Conservation (phyloP, 2,797 vertebrate species). For the Hipposideros larvatus region DNA sequence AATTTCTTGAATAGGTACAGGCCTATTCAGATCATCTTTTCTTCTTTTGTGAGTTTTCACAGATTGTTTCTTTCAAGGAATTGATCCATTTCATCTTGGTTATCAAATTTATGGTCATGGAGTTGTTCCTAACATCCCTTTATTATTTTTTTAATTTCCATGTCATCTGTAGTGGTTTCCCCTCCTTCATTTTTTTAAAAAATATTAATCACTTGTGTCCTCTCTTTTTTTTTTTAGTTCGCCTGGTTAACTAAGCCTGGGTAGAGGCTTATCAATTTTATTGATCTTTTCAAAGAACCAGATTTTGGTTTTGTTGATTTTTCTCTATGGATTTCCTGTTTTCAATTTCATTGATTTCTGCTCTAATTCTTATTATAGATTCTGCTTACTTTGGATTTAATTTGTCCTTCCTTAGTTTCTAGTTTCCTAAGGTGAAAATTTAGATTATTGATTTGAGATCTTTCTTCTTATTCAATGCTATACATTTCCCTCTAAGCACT, state of each 20-base stretch:
- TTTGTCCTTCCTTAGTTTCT: constrained; percentile 3
- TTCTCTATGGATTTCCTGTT: neutral
- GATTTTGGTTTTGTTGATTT: neutral
- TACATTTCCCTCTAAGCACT: neutral
- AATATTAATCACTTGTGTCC: neutral
- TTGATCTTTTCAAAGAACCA: neutral
- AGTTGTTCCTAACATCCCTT: neutral
- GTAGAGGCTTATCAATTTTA: neutral
- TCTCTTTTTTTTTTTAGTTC: neutral
- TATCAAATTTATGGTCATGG: neutral
- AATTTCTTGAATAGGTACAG: neutral
- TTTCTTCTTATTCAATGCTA: neutral
- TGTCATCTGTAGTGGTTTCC: too few species aligned
- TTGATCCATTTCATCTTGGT: neutral
- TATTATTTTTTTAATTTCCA: neutral
- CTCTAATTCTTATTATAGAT: neutral
- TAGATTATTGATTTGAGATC: neutral
- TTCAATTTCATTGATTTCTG: constrained; percentile 19
- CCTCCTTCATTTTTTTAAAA: neutral
- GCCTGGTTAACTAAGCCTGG: too few species aligned
- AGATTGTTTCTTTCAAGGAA: neutral
- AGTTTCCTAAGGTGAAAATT: neutral
- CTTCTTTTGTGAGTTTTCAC: neutral
- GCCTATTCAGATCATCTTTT: neutral
- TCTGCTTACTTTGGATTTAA: neutral